These are phyloP conservation scores for Carcina quercana DNA, from an alignment of 2,888 invertebrate species.

Conservation along the genomic window DNA sequence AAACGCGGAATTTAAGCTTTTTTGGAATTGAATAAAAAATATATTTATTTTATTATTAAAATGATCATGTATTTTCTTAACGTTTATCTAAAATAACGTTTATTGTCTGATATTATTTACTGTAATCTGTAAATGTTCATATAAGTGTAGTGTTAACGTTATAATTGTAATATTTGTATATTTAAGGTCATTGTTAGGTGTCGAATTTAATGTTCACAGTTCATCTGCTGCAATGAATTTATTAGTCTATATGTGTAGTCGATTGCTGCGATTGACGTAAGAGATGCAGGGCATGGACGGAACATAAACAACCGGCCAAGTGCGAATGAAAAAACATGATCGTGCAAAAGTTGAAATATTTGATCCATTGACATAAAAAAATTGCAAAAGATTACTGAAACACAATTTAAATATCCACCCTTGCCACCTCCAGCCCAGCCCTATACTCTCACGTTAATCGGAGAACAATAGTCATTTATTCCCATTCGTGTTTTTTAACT, in stretches of 20 bases:
- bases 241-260: conserved; percentile 18
- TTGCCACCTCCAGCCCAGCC: no score
- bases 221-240: conserved; percentile 18
- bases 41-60: conserved; percentile 37
- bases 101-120: conserved; percentile 19
- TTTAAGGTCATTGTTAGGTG: conserved; percentile 22
- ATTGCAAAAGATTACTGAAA: no score
- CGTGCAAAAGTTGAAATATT: no score
- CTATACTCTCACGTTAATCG: no score
- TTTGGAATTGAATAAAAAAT: conserved; percentile 65
- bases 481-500: conserved; percentile 22
- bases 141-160: conserved; percentile 25
- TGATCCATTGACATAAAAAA: no score
- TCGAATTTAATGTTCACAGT: conserved; percentile 16
- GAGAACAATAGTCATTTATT: no score
- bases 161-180: conserved; percentile 15
- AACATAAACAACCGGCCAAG: no score
- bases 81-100: conserved; percentile 41
- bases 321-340: no score
- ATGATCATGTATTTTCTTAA: conserved; percentile 57
- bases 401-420: no score
- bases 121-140: conserved; percentile 17
- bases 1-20: conserved; percentile 21
- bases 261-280: no score
- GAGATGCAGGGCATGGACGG: no score